Percentiles rank a stretch among this genome's conserved stretches.
phyloP scores from a whole-genome alignment of 2,797 vertebrate genomes.

The Aythya fuligula region DNA sequence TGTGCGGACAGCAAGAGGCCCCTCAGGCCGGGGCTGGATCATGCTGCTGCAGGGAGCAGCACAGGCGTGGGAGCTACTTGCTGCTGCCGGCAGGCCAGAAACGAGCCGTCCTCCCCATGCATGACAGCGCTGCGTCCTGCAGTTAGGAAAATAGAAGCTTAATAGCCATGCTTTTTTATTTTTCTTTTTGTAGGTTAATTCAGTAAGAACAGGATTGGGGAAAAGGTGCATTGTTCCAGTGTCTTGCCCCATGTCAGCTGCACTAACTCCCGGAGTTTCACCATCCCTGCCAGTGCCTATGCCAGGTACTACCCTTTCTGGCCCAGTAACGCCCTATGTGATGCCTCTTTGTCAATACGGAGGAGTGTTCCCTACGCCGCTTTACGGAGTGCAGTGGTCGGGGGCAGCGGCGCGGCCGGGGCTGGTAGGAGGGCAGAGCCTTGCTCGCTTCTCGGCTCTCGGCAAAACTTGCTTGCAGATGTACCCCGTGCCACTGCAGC shows the following conservation, averaged over 20 bases:
- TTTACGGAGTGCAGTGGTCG: slow-evolving; percentile 81
- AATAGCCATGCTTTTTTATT: slow-evolving; percentile 52
- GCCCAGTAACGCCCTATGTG: slow-evolving; percentile 71
- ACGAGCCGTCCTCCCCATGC: neutral
- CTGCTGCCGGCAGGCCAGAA: neutral
- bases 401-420: slow-evolving; percentile 70
- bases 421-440: neutral
- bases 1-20: rapidly evolving
- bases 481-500: slow-evolving; percentile 79
- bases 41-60: rapidly evolving
- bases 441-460: slow-evolving; percentile 64
- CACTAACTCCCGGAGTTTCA: slow-evolving; percentile 77
- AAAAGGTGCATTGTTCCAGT: slow-evolving; percentile 78
- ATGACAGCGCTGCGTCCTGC: rapidly evolving
- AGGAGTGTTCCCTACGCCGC: slow-evolving; percentile 74
- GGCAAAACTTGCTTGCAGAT: slow-evolving; percentile 75
- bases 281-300: slow-evolving; percentile 75
- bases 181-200: slow-evolving; percentile 84
- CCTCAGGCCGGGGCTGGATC: neutral
- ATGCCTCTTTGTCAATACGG: slow-evolving; percentile 80
- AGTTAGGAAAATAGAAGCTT: neutral
- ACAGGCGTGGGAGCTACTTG: neutral
- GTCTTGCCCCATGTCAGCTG: slow-evolving; percentile 81
- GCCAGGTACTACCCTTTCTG: slow-evolving; percentile 69
- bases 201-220: slow-evolving; percentile 76